Evolutionary conservation across 2,888 invertebrate genomes (phyloP).

Genomic region (Mantis religiosa): DNA sequence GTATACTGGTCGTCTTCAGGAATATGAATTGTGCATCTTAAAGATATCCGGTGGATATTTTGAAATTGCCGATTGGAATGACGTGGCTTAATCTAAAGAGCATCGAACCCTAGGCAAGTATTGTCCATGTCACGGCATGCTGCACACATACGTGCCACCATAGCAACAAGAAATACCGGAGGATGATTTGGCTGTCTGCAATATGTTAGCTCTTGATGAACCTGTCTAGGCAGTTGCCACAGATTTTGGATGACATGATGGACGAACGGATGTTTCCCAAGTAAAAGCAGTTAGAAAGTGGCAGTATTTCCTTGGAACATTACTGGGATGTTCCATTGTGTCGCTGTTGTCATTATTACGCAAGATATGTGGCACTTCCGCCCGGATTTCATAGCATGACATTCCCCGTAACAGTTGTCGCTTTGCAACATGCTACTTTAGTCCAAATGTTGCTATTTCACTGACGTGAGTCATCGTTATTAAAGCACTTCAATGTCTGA

Average conservation of each 20-base stretch:
- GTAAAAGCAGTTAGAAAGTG: not conserved
- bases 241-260: not conserved
- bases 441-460: too few species aligned
- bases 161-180: too few species aligned
- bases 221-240: too few species aligned
- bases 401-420: not conserved
- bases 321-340: not conserved
- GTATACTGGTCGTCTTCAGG: too few species aligned
- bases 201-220: too few species aligned
- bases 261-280: not conserved
- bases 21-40: too few species aligned
- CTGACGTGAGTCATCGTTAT: too few species aligned
- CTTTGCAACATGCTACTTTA: not conserved
- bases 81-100: not conserved
- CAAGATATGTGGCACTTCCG: not conserved
- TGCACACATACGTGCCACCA: not conserved
- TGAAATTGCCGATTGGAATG: not conserved
- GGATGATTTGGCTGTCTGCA: too few species aligned
- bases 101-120: not conserved
- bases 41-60: too few species aligned
- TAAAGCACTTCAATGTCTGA: too few species aligned
- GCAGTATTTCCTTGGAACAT: not conserved
- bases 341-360: not conserved
- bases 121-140: not conserved
- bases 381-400: not conserved